These are phyloP conservation scores for Phyllotis vaccarum DNA, from an alignment of 2,797 vertebrate genomes.

Conservation along the genomic window DNA sequence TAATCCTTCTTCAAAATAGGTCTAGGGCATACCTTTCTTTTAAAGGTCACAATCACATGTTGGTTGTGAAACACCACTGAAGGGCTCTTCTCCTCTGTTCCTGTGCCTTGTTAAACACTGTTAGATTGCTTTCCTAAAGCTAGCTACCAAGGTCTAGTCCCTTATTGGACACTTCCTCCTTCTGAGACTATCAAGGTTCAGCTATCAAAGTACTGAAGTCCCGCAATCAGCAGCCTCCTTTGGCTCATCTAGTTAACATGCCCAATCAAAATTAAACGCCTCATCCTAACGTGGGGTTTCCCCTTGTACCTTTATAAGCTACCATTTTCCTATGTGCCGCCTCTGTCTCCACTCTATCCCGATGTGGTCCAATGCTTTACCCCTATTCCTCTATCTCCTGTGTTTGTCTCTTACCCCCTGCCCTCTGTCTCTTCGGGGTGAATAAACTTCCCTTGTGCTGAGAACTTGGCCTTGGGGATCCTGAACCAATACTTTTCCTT, in stretches of 20 bases:
- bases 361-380: background rate
- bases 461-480: background rate
- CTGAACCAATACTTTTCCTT: background rate
- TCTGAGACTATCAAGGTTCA: background rate
- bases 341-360: background rate
- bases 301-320: background rate
- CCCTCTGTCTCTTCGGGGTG: background rate
- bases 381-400: background rate
- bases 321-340: background rate
- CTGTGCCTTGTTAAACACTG: background rate
- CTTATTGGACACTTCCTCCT: background rate
- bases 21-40: constrained; percentile 13
- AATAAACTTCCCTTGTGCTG: background rate
- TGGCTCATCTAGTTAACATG: background rate
- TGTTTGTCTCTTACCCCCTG: background rate
- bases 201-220: background rate
- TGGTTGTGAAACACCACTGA: background rate
- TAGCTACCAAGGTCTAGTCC: background rate
- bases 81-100: background rate
- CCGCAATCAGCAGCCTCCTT: background rate
- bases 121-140: background rate
- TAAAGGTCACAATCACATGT: constrained; percentile 7
- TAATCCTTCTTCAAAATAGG: background rate
- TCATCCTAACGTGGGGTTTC: background rate
- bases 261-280: background rate